Evolutionary conservation across 2,797 vertebrate species (phyloP), one percentile per base, ranked within the genome.

Genomic region (Sandelia bainsii): DNA sequence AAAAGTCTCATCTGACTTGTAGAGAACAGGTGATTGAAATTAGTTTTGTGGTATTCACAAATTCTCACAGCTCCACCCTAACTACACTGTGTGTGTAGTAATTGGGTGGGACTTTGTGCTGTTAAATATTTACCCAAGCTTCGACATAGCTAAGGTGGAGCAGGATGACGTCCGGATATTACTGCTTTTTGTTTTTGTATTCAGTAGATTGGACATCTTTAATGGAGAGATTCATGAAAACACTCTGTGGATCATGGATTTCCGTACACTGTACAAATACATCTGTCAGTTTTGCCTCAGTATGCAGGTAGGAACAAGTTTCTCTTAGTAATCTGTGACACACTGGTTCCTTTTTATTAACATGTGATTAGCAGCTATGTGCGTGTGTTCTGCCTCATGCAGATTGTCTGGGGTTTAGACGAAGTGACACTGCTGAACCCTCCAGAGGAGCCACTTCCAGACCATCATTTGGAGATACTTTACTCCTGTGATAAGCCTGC

Each of bases 81-180:
- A 10, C 37, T 37, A 1, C 46, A 19, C 42, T 52, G 58, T 76
- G 62, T 68, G 11, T 45, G 40, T 20, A 64, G 58, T 52, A 13
- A 61, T 37, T 77, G 87, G 93, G 93, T 86, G 90, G 83, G 85
- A 74, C 68, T 57, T 25, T 48, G 14, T 56, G 49, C 72, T 66
- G 63, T 89, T 81, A 81, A 92, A 92, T 95, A 92, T 95, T 95
- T 88, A 90, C 89, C 39, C 66, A 83, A 48, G 63, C n/a, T 48
- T 50, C 44, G 52, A 8, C 23, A 5, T 46, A 16, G 45, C 58
- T 53, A 70, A 86, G 86, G 85, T 80, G 81, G 74, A 93, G 84
- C 94, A 95, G 94, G 94, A 95, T 94, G 60, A 87, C 40, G 81
- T 87, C 92, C 94, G 92, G 92, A 20, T 87, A 66, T 82, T 62